phyloP scores from a whole-genome alignment of 2,113 vertebrate genomes.

The Oryzias curvinotus region DNA sequence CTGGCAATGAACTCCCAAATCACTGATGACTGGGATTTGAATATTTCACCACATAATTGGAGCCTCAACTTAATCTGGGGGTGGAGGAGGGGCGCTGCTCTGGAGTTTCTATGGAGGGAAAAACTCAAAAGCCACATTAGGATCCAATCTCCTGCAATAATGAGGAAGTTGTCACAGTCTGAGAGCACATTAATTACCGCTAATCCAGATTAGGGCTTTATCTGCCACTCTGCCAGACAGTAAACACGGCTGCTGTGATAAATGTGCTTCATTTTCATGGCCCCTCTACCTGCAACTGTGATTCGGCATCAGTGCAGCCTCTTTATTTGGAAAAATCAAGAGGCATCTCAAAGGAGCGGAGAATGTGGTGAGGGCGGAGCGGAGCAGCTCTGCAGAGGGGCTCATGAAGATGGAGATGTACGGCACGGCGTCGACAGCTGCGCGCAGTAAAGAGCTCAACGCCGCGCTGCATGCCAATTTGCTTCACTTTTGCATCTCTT shows the following conservation, averaged over 20 bases:
- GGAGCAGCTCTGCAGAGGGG: conserved; percentile 40
- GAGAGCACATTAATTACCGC: conserved; percentile 70
- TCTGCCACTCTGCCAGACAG: conserved; percentile 58
- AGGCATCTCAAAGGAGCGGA: conserved; percentile 32
- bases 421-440: conserved; percentile 9
- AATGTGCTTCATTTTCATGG: conserved; percentile 30
- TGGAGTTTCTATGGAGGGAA: conserved; percentile 47
- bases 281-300: conserved; percentile 27
- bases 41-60: conserved; percentile 76
- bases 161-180: conserved; percentile 68
- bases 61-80: conserved; percentile 75
- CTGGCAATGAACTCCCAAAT: conserved; percentile 72
- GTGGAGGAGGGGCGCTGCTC: conserved; percentile 49
- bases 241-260: conserved; percentile 41
- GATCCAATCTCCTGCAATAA: conserved; percentile 69
- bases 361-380: conserved; percentile 44
- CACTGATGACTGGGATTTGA: conserved; percentile 72
- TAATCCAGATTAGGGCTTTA: conserved; percentile 66
- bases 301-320: conserved; percentile 30
- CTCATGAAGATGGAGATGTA: conserved; percentile 33
- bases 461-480: conserved; percentile 2
- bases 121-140: conserved; percentile 66
- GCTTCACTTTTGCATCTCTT: conserved; percentile 15
- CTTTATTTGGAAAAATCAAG: conserved; percentile 49
- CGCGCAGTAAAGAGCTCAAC: conserved; percentile 12